These are phyloP conservation scores for Eriocheir sinensis DNA, from an alignment of 1,140 invertebrate species.

Conservation along the genomic window DNA sequence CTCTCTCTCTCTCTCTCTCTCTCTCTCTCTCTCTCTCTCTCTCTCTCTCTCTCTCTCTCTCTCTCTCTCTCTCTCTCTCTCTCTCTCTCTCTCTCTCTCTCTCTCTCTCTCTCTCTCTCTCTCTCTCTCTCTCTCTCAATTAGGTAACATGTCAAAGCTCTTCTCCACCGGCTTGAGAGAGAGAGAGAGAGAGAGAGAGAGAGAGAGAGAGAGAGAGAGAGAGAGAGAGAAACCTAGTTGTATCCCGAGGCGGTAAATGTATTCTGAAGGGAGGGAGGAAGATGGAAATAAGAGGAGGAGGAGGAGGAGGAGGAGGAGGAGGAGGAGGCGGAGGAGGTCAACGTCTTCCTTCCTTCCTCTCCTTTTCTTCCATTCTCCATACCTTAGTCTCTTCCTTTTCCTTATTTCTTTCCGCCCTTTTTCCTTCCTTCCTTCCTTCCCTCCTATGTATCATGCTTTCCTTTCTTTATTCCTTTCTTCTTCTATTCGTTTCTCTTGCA, in stretches of 20 bases:
- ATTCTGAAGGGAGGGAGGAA: constrained; percentile 14
- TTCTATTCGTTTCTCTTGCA: too few species aligned
- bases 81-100: constrained; percentile 22
- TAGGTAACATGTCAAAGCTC: not conserved
- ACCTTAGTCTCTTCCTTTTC: not conserved
- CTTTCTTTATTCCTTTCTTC: too few species aligned
- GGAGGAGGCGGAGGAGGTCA: not conserved
- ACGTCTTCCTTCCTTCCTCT: not conserved
- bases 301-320: not conserved
- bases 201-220: constrained; percentile 22
- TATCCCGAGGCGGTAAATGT: constrained; percentile 21
- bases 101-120: constrained; percentile 22
- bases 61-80: not conserved
- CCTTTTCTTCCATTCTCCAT: not conserved
- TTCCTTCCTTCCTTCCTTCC: not conserved
- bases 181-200: constrained; percentile 22
- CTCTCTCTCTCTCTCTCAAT: constrained; percentile 6
- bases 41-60: not conserved
- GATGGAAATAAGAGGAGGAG: constrained; percentile 12
- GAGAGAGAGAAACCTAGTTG: not conserved
- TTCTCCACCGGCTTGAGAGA: not conserved
- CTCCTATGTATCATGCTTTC: too few species aligned
- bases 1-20: not conserved
- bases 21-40: constrained; percentile 22
- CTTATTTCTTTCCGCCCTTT: not conserved